Percentiles rank a stretch among this genome's conserved stretches.
Conservation (phyloP, 2,888 invertebrate species). For the Taenaris catops region DNA sequence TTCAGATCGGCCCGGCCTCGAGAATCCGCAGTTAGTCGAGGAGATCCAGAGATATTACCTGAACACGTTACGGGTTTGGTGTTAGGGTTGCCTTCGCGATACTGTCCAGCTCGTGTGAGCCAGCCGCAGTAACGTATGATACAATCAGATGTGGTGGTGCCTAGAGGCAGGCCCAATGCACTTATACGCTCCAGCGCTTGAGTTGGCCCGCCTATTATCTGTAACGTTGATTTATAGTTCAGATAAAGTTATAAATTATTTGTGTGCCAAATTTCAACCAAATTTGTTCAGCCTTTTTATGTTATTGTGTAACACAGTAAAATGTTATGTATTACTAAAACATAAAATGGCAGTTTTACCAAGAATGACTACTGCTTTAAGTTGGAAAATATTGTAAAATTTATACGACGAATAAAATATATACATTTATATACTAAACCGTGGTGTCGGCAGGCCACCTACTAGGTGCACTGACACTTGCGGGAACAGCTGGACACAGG, state of each 20-base stretch:
- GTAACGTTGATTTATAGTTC: too few relatives aligned
- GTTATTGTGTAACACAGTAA: too few relatives aligned
- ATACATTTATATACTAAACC: too few relatives aligned
- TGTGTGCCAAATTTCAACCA: too few relatives aligned
- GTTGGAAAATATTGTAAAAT: too few relatives aligned
- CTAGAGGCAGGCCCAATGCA: conserved; percentile 61
- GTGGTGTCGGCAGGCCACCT: background rate
- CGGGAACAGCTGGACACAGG: background rate
- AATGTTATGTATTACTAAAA: too few relatives aligned
- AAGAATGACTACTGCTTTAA: too few relatives aligned
- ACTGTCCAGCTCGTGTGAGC: conserved; percentile 46
- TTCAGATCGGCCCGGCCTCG: conserved; percentile 94
- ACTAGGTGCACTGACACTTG: background rate
- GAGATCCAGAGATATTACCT: conserved; percentile 98
- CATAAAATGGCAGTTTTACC: too few relatives aligned
- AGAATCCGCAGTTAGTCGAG: conserved; percentile 95
- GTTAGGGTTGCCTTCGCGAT: conserved; percentile 47
- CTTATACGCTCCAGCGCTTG: conserved; percentile 63
- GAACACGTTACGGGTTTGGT: conserved; percentile 90
- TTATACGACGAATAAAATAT: too few relatives aligned
- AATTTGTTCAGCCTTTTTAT: too few relatives aligned
- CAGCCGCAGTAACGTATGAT: conserved; percentile 50
- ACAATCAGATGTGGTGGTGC: conserved; percentile 51
- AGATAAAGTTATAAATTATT: too few relatives aligned
- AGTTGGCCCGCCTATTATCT: conserved; percentile 57